These are phyloP conservation scores for Eublepharis macularius DNA, from an alignment of 2,113 vertebrate species.

Conservation along the genomic window DNA sequence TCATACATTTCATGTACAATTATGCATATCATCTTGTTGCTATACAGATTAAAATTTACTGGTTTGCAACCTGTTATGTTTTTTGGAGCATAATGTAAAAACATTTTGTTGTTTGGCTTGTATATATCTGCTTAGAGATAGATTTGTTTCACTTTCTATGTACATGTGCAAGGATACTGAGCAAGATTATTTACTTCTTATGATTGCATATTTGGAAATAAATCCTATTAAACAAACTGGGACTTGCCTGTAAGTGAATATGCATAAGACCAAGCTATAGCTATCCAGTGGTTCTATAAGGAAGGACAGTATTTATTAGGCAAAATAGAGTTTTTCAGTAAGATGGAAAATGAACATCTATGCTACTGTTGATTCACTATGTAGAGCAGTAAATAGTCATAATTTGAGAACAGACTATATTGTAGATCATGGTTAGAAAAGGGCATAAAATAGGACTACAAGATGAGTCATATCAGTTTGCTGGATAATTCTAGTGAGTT, in stretches of 20 bases:
- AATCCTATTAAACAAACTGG: not conserved
- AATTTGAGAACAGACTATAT: not conserved
- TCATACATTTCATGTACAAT: not conserved
- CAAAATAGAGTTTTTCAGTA: not conserved
- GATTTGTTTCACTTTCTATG: not conserved
- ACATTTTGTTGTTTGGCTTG: not conserved
- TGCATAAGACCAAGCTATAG: not conserved
- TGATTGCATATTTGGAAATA: not conserved
- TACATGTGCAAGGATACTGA: not conserved
- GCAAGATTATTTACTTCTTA: not conserved
- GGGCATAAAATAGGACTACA: not conserved
- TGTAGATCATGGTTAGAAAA: not conserved
- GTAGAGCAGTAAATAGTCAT: not conserved
- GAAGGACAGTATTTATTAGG: not conserved
- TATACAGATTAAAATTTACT: not conserved
- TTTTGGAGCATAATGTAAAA: not conserved
- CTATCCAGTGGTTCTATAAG: not conserved
- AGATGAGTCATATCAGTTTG: not conserved
- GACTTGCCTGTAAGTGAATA: not conserved
- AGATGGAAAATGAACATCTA: not conserved
- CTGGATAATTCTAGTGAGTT: not conserved
- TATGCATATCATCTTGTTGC: not conserved
- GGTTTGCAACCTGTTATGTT: not conserved
- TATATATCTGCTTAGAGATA: not conserved
- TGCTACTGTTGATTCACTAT: not conserved